Evolutionary conservation across 2,888 invertebrate species (phyloP), one percentile per base, ranked within the genome.

Genomic region (Trichacis sp.): DNA sequence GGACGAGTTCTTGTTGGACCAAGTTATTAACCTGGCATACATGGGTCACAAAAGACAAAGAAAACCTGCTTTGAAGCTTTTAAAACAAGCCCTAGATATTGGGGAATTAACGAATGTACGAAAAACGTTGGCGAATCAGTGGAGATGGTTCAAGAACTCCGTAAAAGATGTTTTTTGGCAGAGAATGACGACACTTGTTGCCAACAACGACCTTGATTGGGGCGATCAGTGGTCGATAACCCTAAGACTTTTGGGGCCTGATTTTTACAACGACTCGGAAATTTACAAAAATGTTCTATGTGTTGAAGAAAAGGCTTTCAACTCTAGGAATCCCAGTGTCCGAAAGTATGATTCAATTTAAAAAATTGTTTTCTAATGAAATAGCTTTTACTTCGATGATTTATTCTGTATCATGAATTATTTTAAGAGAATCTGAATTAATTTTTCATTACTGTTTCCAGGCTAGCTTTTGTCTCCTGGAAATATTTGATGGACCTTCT

Each of bases 401-500:
- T n/a, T n/a, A n/a, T n/a, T n/a, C n/a, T n/a, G n/a, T n/a, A n/a
- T n/a, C n/a, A n/a, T n/a, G n/a, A n/a, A n/a, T n/a, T n/a, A n/a
- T n/a, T n/a, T n/a, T n/a, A n/a, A n/a, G n/a, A n/a, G n/a, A n/a
- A n/a, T n/a, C n/a, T n/a, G n/a, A n/a, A n/a, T n/a, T n/a, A n/a
- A n/a, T n/a, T n/a, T n/a, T n/a, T n/a, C n/a, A n/a, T n/a, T n/a
- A n/a, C n/a, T n/a, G n/a, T n/a, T n/a, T n/a, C n/a, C n/a, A 86
- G 86, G 77, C 82, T 79, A 69, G 84, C 85, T 1, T 85, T 85
- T 45, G 68, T 78, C 8, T 83, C 81, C 5, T 86, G 86, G 86
- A 82, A 79, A 67, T 54, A 78, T 11, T 72, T 94, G 20, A 91
- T 93, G 51, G 89, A 91, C 72, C 90, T 89, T 73, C 91, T 89